Conservation (phyloP, 2,888 invertebrate genomes). For the Xanthia togata region DNA sequence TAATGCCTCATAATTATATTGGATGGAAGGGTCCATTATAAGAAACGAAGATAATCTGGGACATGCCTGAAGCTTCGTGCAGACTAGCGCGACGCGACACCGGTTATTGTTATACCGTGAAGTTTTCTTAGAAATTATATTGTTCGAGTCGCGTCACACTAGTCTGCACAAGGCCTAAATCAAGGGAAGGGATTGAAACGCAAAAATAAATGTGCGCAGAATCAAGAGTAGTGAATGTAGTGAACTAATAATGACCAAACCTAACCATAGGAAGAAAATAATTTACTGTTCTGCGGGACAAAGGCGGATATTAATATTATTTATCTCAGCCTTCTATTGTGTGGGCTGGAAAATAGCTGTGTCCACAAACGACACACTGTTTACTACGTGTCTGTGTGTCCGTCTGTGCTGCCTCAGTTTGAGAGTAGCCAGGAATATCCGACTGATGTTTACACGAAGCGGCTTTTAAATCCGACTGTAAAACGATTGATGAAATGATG, state of each 20-base stretch:
- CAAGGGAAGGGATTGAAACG: too few relatives aligned
- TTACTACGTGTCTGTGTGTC: constrained; percentile 62
- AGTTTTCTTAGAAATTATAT: too few relatives aligned
- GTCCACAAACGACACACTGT: constrained; percentile 56
- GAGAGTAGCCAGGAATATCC: constrained; percentile 67
- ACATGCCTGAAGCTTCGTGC: too few relatives aligned
- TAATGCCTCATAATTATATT: too few relatives aligned
- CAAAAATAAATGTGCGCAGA: too few relatives aligned
- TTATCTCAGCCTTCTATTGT: constrained; percentile 11
- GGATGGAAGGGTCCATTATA: too few relatives aligned
- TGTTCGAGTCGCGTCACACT: too few relatives aligned
- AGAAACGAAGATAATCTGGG: too few relatives aligned
- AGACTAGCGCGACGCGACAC: too few relatives aligned
- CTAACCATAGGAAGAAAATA: not conserved
- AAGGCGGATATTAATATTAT: not conserved
- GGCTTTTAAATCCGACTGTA: constrained; percentile 64
- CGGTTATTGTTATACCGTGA: too few relatives aligned
- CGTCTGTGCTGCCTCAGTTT: constrained; percentile 59
- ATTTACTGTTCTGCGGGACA: not conserved
- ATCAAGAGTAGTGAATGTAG: too few relatives aligned
- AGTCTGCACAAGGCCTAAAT: too few relatives aligned
- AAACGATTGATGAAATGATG: constrained; percentile 63
- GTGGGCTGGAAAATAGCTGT: constrained; percentile 53
- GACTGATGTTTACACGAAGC: constrained; percentile 54
- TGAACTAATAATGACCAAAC: not conserved